Evolutionary conservation across 1,140 invertebrate species (phyloP), one percentile per base, ranked within the genome.

Genomic region (Spodoptera litura): DNA sequence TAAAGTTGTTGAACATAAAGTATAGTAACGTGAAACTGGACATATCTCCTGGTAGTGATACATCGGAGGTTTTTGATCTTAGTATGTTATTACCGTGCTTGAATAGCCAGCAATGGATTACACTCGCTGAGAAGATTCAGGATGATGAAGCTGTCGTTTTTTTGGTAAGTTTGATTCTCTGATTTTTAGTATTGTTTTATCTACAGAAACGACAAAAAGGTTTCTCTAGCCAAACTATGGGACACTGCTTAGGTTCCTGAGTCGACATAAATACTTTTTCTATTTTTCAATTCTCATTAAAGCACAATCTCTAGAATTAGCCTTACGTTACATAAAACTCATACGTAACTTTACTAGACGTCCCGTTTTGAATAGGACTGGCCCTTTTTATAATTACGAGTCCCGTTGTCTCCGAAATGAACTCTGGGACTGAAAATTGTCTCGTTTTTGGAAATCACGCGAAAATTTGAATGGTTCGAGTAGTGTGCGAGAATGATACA

Each of bases 1-100:
- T 94, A 27, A 93, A 92, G 81, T 73, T 93, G 10, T 68, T 94
- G 2, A 93, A 94, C 64, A 79, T 93, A 38, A 93, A 93, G 78
- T 93, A 93, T 78, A 89, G 91, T 83, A 92, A 90, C 78, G 82
- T 74, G 15, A 94, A 93, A 83, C 3, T 91, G 11, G 80, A 79
- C 9, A 62, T 89, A 10, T 13, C 73, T 6, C 76, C 59, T 12
- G 52, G 58, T 12, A 76, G 62, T n/a, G 58, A 72, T 61, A 78
- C 53, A 66, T 68, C 78, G 4, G 86, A 88, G n/a, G 62, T 89
- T 4, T 87, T 83, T 49, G 89, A 93, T 62, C 73, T 92, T 6
- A 85, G 62, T 75, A 6, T 79, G 0, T 27, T 93, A 59, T 62
- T 93, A 38, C 87, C 89, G 0, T 92, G 89, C 78, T 81, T 93